Conservation (phyloP, 2,113 vertebrate genomes). For the Esox niger region DNA sequence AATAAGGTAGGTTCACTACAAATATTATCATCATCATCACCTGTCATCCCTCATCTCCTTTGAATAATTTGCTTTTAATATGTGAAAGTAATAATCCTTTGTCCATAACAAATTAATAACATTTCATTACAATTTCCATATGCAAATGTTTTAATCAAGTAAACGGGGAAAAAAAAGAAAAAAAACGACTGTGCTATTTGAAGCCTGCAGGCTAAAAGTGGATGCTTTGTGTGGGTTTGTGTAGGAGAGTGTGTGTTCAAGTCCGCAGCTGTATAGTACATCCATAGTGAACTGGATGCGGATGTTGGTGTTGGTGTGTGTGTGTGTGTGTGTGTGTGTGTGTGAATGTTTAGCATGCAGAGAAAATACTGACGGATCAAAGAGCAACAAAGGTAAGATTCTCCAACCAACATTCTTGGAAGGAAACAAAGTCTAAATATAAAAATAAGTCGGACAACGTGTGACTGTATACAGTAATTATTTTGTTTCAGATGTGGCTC, state of each 20-base stretch:
- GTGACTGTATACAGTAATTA: slow-evolving; percentile 83
- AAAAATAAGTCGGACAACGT: slow-evolving; percentile 54
- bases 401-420: background rate
- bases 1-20: slow-evolving; percentile 57
- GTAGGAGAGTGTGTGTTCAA: slow-evolving; percentile 15
- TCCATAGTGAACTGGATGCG: background rate
- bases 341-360: background rate
- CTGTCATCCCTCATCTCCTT: slow-evolving; percentile 50
- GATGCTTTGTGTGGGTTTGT: slow-evolving; percentile 28
- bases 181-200: slow-evolving; percentile 42
- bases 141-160: slow-evolving; percentile 79
- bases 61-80: slow-evolving; percentile 64
- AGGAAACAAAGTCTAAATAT: slow-evolving; percentile 27
- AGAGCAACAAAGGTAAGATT: background rate
- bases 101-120: slow-evolving; percentile 74
- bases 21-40: slow-evolving; percentile 37
- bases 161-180: slow-evolving; percentile 67
- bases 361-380: background rate
- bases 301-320: too few relatives aligned
- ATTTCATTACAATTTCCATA: slow-evolving; percentile 76
- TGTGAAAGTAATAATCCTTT: slow-evolving; percentile 67
- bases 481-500: slow-evolving; percentile 84
- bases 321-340: slow-evolving; percentile 10
- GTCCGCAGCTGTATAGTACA: background rate
- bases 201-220: slow-evolving; percentile 64